These are phyloP conservation scores for Cecidostiba fungosa DNA, from an alignment of 2,888 invertebrate species.

Conservation along the genomic window DNA sequence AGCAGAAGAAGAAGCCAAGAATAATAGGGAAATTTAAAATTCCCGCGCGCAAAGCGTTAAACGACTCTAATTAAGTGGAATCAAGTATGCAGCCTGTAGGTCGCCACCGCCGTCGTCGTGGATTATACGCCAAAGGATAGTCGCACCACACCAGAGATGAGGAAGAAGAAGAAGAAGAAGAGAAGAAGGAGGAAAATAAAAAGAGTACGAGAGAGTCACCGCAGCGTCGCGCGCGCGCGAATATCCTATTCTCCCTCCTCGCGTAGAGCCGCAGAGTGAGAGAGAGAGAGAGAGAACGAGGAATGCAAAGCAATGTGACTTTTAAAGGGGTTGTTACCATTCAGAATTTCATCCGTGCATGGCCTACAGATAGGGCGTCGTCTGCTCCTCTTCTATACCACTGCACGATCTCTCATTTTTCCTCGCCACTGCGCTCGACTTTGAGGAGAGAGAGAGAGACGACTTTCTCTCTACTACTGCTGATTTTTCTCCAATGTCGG, in stretches of 20 bases:
- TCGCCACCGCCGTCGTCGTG: conserved; percentile 65
- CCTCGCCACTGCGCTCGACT: not conserved
- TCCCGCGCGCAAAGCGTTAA: conserved; percentile 66
- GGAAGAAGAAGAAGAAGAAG: conserved; percentile 21
- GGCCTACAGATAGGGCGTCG: conserved; percentile 1
- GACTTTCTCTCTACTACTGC: not conserved
- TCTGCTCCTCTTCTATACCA: no score
- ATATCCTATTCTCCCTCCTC: conserved; percentile 63
- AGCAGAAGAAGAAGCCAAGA: conserved; percentile 52
- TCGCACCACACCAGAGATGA: conserved; percentile 10
- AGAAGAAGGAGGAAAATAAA: conserved; percentile 18
- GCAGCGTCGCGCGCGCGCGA: conserved; percentile 56
- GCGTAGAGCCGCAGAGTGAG: not conserved
- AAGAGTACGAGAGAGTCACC: not conserved
- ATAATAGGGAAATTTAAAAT: not conserved
- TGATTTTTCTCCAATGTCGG: not conserved
- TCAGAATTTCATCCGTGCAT: conserved; percentile 64
- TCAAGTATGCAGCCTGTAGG: conserved; percentile 73
- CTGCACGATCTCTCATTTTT: not conserved
- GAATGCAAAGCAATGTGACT: conserved; percentile 69
- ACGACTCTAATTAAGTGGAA: conserved; percentile 76
- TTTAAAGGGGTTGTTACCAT: conserved; percentile 67
- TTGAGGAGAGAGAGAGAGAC: not conserved
- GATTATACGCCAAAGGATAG: conserved; percentile 17
- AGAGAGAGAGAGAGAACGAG: conserved; percentile 12